phyloP scores from a whole-genome alignment of 35 echinoderm and acorn worm genomes.

The Ptychodera flava region DNA sequence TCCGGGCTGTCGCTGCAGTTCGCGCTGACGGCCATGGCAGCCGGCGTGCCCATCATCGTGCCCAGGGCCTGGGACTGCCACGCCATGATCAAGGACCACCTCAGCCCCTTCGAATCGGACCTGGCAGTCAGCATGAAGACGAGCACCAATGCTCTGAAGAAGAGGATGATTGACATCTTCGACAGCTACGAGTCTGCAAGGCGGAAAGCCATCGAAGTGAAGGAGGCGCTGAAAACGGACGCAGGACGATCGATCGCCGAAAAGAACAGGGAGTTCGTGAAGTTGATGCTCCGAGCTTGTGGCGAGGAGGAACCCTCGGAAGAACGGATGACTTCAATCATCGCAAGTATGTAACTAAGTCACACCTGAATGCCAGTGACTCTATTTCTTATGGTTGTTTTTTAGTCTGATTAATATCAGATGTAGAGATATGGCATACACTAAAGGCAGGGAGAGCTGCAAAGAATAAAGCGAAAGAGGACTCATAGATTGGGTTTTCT shows the following conservation, averaged over 20 bases:
- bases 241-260: background rate
- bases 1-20: background rate
- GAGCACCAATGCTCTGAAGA: background rate
- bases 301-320: background rate
- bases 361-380: no score
- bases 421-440: no score
- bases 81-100: background rate
- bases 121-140: background rate
- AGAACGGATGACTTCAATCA: background rate
- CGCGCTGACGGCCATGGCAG: background rate
- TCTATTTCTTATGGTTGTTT: no score
- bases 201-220: background rate
- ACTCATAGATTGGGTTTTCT: no score
- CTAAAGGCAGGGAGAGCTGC: no score
- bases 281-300: background rate
- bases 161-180: background rate
- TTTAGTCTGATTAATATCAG: no score
- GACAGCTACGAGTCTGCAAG: background rate
- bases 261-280: background rate
- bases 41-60: background rate
- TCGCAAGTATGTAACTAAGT: background rate
- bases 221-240: background rate
- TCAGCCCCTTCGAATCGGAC: background rate
- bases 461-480: no score
- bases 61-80: background rate